Conservation (phyloP, 2,113 vertebrate species). For the Todiramphus saurophagus region DNA sequence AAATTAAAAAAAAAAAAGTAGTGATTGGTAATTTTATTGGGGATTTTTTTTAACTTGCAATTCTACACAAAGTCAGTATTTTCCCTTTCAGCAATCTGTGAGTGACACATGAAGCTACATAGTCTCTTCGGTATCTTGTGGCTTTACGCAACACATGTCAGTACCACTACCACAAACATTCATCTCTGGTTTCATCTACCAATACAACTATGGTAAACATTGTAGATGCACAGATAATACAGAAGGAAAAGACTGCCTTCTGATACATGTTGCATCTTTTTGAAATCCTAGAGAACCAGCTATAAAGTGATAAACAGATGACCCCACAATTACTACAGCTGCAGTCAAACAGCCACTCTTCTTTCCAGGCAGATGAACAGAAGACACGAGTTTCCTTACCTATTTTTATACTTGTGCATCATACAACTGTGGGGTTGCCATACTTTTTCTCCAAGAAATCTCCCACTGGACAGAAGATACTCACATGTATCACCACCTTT, state of each 20-base stretch:
- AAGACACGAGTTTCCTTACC: slow-evolving; percentile 72
- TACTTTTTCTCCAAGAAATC: slow-evolving; percentile 92
- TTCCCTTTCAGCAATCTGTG: neutral
- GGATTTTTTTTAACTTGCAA: neutral
- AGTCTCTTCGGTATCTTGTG: neutral
- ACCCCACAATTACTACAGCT: neutral
- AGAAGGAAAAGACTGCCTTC: neutral
- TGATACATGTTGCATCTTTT: neutral
- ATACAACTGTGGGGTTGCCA: slow-evolving; percentile 99
- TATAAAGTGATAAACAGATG: neutral
- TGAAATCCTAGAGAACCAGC: neutral
- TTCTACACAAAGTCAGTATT: neutral
- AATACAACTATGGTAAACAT: neutral
- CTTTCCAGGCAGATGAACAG: neutral
- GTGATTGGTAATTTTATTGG: neutral
- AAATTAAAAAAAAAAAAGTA: neutral
- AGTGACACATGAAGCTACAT: neutral
- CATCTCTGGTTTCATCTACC: neutral
- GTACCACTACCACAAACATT: neutral
- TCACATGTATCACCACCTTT: slow-evolving; percentile 92
- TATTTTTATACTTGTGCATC: slow-evolving; percentile 97
- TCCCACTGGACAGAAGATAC: slow-evolving; percentile 93
- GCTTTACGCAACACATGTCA: neutral
- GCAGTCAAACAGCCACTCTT: neutral
- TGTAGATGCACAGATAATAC: neutral